Evolutionary conservation across 1,140 invertebrate species (phyloP), one percentile per base, ranked within the genome.

Genomic region (Polypedilum vanderplanki): DNA sequence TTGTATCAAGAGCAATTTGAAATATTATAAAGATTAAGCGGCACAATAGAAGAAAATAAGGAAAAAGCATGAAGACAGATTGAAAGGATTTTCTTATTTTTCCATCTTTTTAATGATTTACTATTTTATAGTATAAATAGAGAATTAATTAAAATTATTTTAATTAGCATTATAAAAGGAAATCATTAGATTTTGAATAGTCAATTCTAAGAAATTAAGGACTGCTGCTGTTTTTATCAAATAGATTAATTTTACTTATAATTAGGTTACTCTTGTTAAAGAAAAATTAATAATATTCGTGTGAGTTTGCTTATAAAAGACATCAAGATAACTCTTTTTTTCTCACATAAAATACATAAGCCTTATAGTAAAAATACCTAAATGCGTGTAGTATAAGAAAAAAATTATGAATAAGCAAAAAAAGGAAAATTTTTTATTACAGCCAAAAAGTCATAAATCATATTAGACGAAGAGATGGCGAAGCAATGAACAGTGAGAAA

Each of bases 301-400:
- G 15, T 46, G 41, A n/a, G n/a, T n/a, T n/a, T n/a, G n/a, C n/a
- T n/a, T 57, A 15, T 57, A 12, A 57, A 57, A 57, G 46, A 57
- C n/a, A 57, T 57, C 46, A 57, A 57, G 10, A 57, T 57, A 57
- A 12, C 46, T n/a, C 46, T 57, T 57, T 57, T n/a, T n/a, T 57
- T 57, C 10, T 57, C 46, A 33, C n/a, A 57, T n/a, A 57, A 12
- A 15, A 4, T n/a, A 57, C 46, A 57, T n/a, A 3, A 57, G n/a
- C 3, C 3, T 57, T 57, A 15, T 12, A 57, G 46, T 12, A 15
- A 57, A n/a, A 57, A 15, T n/a, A n/a, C 1, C 46, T 57, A 57
- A 57, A 57, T 57, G 46, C 46, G 46, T 57, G 46, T 57, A 57
- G 46, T n/a, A n/a, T n/a, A 15, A 46, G 41, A 46, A 46, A 57